Evolutionary conservation across 2,888 invertebrate genomes (phyloP), one percentile per base, ranked within the genome.

Genomic region (Nomada flava): DNA sequence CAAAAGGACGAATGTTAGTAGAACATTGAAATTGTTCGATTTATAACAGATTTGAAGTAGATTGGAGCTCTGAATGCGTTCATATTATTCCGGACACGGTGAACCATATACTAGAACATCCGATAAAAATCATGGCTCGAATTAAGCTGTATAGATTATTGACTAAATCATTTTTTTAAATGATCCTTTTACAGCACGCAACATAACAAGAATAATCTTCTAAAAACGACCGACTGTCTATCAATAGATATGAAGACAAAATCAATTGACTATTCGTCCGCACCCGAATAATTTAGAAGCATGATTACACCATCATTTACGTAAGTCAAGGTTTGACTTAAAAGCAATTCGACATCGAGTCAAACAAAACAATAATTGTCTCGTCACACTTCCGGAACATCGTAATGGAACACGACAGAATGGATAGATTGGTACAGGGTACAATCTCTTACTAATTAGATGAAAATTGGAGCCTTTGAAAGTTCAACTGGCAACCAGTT

Each of bases 401-500:
- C 20, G 36, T 26, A 59, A 71, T 42, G 26, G 29, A 26, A 55
- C 23, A 10, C 13, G 7, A 53, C n/a, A 20, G 23, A 63, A 72
- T 52, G n/a, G 44, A 42, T 64, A 44, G 53, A 53, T 42, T 47
- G 42, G 63, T 42, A 0, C 18, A 20, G 5, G 10, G 18, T 26
- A 57, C 62, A 23, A 59, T 73, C 68, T 69, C 63, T 68, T 62
- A 64, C 26, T 77, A 77, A 69, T 72, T 72, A 55, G 55, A 65
- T 68, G 29, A 57, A 47, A 77, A 64, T 68, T 68, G 47, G 68
- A 72, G 68, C 59, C 57, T 68, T 29, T 44, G 72, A 59, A 73
- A 68, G 63, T 57, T 47, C 42, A 44, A 64, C 52, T 52, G 23
- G 29, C 79, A 77, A 80, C 77, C 68, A 47, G 77, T 64, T 73